Conservation (phyloP, 1,140 invertebrate genomes). For the Drosophila tsacasi region DNA sequence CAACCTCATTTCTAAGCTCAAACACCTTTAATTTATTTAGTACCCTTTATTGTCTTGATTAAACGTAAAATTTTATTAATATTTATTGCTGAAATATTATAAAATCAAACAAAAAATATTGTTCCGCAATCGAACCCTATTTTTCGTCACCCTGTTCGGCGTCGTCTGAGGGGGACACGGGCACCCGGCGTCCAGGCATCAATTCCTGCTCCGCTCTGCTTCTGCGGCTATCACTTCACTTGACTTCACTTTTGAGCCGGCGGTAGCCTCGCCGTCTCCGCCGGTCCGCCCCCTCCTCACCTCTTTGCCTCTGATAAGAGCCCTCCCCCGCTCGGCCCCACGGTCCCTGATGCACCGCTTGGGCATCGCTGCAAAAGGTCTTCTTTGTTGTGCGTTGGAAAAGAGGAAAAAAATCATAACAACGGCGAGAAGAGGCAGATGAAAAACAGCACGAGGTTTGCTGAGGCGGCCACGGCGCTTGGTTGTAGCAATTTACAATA, state of each 20-base stretch:
- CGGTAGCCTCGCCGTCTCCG: conserved; percentile 72
- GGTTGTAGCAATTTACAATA: conserved; percentile 74
- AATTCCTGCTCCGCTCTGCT: conserved; percentile 30
- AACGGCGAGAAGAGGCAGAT: conserved; percentile 22
- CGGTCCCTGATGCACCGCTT: neutral
- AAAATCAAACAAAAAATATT: neutral
- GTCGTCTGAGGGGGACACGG: conserved; percentile 71
- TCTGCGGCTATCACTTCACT: conserved; percentile 63
- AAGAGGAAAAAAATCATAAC: conserved; percentile 59
- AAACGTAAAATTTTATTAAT: neutral
- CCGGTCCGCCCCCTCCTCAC: conserved; percentile 30
- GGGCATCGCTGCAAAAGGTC: conserved; percentile 66
- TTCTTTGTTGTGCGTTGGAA: conserved; percentile 75
- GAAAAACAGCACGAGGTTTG: conserved; percentile 77
- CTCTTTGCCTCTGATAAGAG: conserved; percentile 62
- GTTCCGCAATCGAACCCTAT: neutral
- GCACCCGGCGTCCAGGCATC: conserved; percentile 47
- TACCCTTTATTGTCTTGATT: neutral
- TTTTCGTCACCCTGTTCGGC: conserved; percentile 43
- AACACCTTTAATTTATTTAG: neutral
- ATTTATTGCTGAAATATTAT: neutral
- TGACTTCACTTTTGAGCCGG: conserved; percentile 58
- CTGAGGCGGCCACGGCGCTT: conserved; percentile 71
- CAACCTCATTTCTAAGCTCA: neutral
- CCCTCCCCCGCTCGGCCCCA: neutral